A percentile compares a stretch with the other conserved stretches of the same genome.
phyloP scores from a whole-genome alignment of 2,113 vertebrate species.

The Poeciliopsis turrubarensis region DNA sequence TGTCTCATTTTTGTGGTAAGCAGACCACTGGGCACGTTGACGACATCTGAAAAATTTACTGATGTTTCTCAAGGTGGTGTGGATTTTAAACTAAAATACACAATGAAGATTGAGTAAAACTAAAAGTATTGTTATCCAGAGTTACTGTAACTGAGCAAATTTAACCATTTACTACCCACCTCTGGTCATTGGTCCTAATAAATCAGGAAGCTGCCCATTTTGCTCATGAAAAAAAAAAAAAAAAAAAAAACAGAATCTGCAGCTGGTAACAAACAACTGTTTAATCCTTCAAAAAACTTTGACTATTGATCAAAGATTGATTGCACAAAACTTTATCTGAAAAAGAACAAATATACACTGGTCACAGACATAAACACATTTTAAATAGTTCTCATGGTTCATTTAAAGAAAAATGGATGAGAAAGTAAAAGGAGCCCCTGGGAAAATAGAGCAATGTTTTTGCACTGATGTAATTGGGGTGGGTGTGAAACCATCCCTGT shows the following conservation, averaged over 20 bases:
- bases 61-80: not conserved
- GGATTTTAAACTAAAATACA: not conserved
- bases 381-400: constrained; percentile 15
- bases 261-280: not conserved
- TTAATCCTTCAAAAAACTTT: not conserved
- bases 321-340: not conserved
- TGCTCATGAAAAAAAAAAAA: not conserved
- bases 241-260: not conserved
- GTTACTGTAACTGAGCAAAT: too few species aligned
- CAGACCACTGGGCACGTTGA: not conserved
- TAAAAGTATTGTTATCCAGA: not conserved
- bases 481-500: constrained; percentile 46
- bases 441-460: constrained; percentile 58
- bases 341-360: constrained; percentile 17
- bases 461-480: constrained; percentile 41
- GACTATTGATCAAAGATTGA: not conserved
- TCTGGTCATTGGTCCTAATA: not conserved
- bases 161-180: too few species aligned
- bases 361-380: constrained; percentile 18
- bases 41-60: not conserved
- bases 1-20: constrained; percentile 1
- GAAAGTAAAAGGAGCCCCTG: constrained; percentile 21
- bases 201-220: not conserved
- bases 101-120: not conserved
- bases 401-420: constrained; percentile 43